Conservation (phyloP, 92 coral and sea anemone genomes). For the Paragorgia papillata region DNA sequence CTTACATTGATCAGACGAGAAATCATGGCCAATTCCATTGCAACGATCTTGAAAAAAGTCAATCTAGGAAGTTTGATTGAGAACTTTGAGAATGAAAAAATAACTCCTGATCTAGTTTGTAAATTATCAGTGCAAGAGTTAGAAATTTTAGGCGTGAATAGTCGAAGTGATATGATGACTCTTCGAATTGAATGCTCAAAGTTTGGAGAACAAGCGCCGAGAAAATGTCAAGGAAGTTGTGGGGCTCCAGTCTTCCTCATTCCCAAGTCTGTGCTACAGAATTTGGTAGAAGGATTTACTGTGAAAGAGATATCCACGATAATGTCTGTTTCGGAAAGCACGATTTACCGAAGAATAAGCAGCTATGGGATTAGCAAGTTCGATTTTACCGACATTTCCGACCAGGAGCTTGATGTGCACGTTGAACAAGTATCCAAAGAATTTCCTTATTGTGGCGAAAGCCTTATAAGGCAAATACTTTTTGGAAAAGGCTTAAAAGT, state of each 20-base stretch:
- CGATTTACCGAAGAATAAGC: slow-evolving; percentile 56
- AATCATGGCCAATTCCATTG: too few species aligned
- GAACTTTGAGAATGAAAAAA: slow-evolving; percentile 35
- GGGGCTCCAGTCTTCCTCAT: slow-evolving; percentile 58
- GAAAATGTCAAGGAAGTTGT: slow-evolving; percentile 23
- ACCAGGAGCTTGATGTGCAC: slow-evolving; percentile 47
- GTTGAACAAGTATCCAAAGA: slow-evolving; percentile 34
- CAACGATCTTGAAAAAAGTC: slow-evolving; percentile 5
- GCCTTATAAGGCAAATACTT: slow-evolving; percentile 40
- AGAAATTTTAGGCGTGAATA: slow-evolving; percentile 28
- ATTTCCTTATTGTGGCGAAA: slow-evolving; percentile 58
- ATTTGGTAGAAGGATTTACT: slow-evolving; percentile 57
- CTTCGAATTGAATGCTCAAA: slow-evolving; percentile 40
- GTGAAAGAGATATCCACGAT: slow-evolving; percentile 52
- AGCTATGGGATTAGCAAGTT: slow-evolving; percentile 47
- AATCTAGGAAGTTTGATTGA: not conserved
- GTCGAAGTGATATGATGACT: slow-evolving; percentile 42
- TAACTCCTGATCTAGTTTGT: slow-evolving; percentile 39
- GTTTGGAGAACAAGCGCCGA: slow-evolving; percentile 36
- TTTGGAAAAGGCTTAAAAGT: slow-evolving; percentile 50
- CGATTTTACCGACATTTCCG: slow-evolving; percentile 22
- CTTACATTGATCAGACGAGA: too few species aligned
- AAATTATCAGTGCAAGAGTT: slow-evolving; percentile 27
- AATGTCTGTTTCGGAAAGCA: slow-evolving; percentile 47
- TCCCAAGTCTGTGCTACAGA: slow-evolving; percentile 60